phyloP scores from a whole-genome alignment of 2,797 vertebrate species.

The Arnoldichthys spilopterus region DNA sequence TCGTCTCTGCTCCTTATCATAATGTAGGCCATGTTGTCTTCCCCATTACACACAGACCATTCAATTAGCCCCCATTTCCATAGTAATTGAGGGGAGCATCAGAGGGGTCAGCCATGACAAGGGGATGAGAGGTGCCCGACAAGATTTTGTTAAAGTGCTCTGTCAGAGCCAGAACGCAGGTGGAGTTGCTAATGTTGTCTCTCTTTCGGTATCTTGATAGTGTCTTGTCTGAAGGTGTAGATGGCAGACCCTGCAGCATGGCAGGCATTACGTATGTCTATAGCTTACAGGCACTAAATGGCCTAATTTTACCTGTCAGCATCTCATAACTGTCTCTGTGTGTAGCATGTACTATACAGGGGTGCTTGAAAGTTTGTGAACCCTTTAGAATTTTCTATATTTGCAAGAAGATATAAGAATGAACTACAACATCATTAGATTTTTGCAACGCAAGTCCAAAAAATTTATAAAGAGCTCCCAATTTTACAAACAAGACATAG shows the following conservation, averaged over 20 bases:
- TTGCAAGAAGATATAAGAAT: no score
- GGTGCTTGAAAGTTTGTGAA: no score
- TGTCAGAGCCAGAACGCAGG: slow-evolving; percentile 42
- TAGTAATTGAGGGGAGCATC: slow-evolving; percentile 80
- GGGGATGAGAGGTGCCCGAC: slow-evolving; percentile 70
- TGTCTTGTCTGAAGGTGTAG: slow-evolving; percentile 19
- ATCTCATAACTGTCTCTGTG: neutral
- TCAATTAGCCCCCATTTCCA: slow-evolving; percentile 86
- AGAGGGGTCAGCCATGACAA: slow-evolving; percentile 80
- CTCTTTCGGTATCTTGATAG: slow-evolving; percentile 5
- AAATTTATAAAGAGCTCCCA: no score
- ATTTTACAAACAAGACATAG: no score
- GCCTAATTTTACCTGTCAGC: slow-evolving; percentile 10
- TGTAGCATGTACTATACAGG: neutral
- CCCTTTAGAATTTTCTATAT: no score
- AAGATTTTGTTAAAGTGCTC: slow-evolving; percentile 57
- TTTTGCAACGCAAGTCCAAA: no score
- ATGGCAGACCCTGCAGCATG: neutral
- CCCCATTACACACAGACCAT: slow-evolving; percentile 80
- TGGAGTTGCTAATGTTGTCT: slow-evolving; percentile 42
- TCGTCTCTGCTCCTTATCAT: slow-evolving; percentile 82
- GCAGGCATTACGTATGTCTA: neutral
- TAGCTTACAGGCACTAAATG: slow-evolving; percentile 31
- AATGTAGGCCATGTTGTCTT: slow-evolving; percentile 84
- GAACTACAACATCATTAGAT: no score